Evolutionary conservation across 2,113 vertebrate genomes (phyloP).

Genomic region (Telmatochromis sp.): DNA sequence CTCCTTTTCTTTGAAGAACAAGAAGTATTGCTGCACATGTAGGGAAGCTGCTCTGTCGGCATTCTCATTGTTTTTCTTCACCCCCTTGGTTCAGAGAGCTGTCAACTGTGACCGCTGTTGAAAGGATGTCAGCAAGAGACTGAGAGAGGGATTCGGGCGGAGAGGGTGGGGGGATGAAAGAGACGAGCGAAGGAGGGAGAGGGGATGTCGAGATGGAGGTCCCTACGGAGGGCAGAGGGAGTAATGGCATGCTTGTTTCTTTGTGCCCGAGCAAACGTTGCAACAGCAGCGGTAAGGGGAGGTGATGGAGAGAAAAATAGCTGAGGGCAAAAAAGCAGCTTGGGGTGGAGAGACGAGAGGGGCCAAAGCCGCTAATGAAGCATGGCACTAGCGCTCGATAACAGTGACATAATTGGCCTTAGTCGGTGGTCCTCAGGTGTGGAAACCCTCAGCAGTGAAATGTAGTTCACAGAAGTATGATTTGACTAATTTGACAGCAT

Average conservation of each 20-base stretch:
- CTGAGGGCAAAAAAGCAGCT: conserved; percentile 35
- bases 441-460: background rate
- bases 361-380: conserved; percentile 50
- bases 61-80: conserved; percentile 17
- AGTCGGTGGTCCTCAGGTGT: conserved; percentile 32
- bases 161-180: conserved; percentile 17
- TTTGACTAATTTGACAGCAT: background rate
- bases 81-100: conserved; percentile 39
- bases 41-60: conserved; percentile 42
- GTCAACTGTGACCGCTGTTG: conserved; percentile 59
- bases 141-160: background rate
- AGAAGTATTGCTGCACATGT: conserved; percentile 47
- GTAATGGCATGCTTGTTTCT: conserved; percentile 56
- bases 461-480: background rate
- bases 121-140: conserved; percentile 46
- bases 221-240: conserved; percentile 42
- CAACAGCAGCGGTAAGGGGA: conserved; percentile 32
- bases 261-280: conserved; percentile 51
- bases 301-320: conserved; percentile 55
- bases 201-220: conserved; percentile 30
- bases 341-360: conserved; percentile 2
- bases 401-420: conserved; percentile 45
- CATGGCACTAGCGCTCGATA: conserved; percentile 15
- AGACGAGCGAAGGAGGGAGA: background rate
- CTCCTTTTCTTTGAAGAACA: conserved; percentile 40